Percentiles rank a stretch among this genome's conserved stretches.
Evolutionary conservation across 2,113 vertebrate species (phyloP).

Genomic region (Calonectris borealis): DNA sequence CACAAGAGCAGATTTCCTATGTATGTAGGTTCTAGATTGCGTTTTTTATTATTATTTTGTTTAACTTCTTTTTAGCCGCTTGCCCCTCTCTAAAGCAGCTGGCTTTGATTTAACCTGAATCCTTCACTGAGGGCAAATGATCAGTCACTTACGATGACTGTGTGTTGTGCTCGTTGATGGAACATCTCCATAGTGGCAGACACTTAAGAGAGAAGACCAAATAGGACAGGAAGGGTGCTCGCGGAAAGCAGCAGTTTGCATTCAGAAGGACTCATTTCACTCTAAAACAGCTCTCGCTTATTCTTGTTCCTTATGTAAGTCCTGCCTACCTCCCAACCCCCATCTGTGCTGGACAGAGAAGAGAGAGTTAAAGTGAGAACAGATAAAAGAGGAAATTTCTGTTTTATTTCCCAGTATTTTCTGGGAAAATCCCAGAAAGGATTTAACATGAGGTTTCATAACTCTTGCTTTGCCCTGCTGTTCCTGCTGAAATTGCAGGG

Average conservation of each 20-base stretch:
- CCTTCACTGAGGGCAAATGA: conserved; percentile 59
- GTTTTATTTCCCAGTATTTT: conserved; percentile 11
- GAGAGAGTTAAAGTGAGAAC: neutral
- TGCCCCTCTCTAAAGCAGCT: conserved; percentile 53
- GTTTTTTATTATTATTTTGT: conserved; percentile 61
- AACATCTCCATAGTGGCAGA: neutral
- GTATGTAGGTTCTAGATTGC: conserved; percentile 29
- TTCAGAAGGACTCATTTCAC: neutral
- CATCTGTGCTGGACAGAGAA: neutral
- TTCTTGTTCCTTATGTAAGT: neutral
- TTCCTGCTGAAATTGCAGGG: neutral
- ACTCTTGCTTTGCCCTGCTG: neutral
- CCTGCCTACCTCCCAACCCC: neutral
- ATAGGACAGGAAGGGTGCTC: neutral
- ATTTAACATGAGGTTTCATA: neutral
- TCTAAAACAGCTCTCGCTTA: neutral
- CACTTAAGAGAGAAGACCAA: neutral
- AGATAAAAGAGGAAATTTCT: conserved; percentile 16
- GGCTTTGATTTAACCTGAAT: conserved; percentile 76
- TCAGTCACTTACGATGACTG: conserved; percentile 53
- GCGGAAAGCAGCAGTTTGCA: neutral
- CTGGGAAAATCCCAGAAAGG: neutral
- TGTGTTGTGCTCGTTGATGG: neutral
- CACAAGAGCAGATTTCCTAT: conserved; percentile 9
- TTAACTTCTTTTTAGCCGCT: neutral